Percentiles rank a stretch among this genome's conserved stretches.
Evolutionary conservation across 1,140 invertebrate genomes (phyloP).

Genomic region (Eufriesea mexicana): DNA sequence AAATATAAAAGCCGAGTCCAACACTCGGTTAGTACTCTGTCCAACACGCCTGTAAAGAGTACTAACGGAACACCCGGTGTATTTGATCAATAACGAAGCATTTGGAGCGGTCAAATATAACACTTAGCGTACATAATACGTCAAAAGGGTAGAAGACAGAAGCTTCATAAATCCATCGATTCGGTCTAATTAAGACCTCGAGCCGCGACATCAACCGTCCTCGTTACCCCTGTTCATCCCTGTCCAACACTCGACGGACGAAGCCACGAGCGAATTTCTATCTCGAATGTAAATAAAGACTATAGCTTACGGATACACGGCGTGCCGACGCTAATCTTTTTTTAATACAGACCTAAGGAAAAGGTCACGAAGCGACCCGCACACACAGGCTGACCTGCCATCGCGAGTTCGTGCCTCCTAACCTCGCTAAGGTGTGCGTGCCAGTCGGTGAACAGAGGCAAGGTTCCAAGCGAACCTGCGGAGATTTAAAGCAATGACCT

Average conservation of each 20-base stretch:
- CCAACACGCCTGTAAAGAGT: too few relatives aligned
- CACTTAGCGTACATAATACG: not conserved
- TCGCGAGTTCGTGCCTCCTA: not conserved
- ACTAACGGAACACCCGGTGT: too few relatives aligned
- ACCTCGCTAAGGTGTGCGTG: not conserved
- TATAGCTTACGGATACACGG: not conserved
- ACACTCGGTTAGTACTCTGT: too few relatives aligned
- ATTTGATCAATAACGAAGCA: not conserved
- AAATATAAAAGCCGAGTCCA: too few relatives aligned
- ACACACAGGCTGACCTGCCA: not conserved
- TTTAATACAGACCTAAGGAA: conserved; percentile 37
- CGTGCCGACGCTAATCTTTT: conserved; percentile 12
- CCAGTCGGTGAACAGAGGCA: not conserved
- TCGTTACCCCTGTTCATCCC: too few relatives aligned
- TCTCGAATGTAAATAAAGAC: not conserved
- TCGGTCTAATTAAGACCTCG: not conserved
- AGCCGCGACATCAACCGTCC: not conserved
- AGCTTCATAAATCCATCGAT: not conserved
- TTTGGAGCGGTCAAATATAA: not conserved
- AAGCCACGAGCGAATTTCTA: not conserved
- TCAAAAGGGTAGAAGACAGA: too few relatives aligned
- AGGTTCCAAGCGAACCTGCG: conserved; percentile 48
- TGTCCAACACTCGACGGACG: too few relatives aligned
- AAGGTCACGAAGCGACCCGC: conserved; percentile 53
- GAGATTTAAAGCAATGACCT: conserved; percentile 70